phyloP scores from a whole-genome alignment of 2,113 vertebrate genomes.

The Lophotis ruficrista region DNA sequence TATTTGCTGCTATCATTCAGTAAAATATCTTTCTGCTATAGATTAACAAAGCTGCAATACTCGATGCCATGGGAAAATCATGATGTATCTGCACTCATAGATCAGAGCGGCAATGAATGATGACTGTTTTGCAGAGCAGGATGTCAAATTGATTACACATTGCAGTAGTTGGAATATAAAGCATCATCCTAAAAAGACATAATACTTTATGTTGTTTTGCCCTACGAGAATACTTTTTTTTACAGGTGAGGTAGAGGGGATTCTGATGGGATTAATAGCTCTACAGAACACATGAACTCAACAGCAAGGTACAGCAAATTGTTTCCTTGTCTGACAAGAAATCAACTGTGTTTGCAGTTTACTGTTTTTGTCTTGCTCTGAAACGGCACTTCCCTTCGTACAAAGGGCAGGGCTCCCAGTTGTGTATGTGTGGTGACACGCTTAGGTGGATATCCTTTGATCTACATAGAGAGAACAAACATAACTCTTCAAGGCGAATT shows the following conservation, averaged over 20 bases:
- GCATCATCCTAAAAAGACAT: not conserved
- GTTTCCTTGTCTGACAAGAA: not conserved
- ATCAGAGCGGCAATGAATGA: not conserved
- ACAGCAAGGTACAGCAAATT: not conserved
- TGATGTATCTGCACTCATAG: not conserved
- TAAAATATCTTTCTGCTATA: slow-evolving; percentile 35
- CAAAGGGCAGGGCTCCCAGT: not conserved
- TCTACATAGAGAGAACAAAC: not conserved
- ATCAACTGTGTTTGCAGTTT: not conserved
- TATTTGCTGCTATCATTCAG: slow-evolving; percentile 7
- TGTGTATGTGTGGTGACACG: rapidly evolving
- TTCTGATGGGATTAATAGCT: not conserved
- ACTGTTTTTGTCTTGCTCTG: not conserved
- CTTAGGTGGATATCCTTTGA: not conserved
- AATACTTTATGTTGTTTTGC: not conserved
- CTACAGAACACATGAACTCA: not conserved
- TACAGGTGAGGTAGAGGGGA: not conserved
- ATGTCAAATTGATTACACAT: not conserved
- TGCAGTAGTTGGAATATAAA: not conserved
- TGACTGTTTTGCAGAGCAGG: slow-evolving; percentile 26
- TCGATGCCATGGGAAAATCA: not conserved
- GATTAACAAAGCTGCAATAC: not conserved
- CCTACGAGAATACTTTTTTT: not conserved
- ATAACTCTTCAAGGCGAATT: not conserved
- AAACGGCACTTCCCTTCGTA: not conserved